Percentiles rank a stretch among this genome's conserved stretches.
Evolutionary conservation across 2,888 invertebrate species (phyloP).

Genomic region (Catocala sponsa): DNA sequence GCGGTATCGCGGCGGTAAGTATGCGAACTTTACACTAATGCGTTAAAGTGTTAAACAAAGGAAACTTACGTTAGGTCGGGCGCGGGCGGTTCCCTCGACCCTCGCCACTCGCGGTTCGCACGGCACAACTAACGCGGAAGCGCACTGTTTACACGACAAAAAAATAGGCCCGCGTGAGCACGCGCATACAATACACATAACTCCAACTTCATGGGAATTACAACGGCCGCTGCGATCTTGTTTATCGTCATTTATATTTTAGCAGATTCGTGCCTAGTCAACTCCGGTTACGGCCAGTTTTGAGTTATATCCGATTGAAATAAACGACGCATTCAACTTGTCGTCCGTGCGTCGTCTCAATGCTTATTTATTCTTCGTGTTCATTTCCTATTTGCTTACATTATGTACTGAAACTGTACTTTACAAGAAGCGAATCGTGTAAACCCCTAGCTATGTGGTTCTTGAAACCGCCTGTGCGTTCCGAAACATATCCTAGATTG

Average conservation of each 20-base stretch:
- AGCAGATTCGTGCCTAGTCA: slow-evolving; percentile 40
- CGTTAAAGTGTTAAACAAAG: slow-evolving; percentile 78
- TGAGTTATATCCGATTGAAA: slow-evolving; percentile 42
- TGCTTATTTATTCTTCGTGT: slow-evolving; percentile 33
- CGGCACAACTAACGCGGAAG: slow-evolving; percentile 78
- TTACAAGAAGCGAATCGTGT: slow-evolving; percentile 32
- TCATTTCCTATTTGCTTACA: slow-evolving; percentile 31
- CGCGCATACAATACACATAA: slow-evolving; percentile 68
- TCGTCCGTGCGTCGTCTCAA: slow-evolving; percentile 17
- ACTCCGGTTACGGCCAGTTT: slow-evolving; percentile 36
- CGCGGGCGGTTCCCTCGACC: slow-evolving; percentile 75
- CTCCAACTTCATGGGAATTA: slow-evolving; percentile 64
- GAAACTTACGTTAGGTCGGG: slow-evolving; percentile 73
- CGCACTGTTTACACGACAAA: slow-evolving; percentile 74
- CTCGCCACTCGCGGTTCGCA: slow-evolving; percentile 77
- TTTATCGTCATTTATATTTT: slow-evolving; percentile 44
- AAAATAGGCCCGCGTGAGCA: slow-evolving; percentile 67
- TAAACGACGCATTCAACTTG: slow-evolving; percentile 41
- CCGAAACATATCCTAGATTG: slow-evolving; percentile 9
- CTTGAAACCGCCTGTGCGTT: slow-evolving; percentile 9
- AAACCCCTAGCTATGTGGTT: neutral
- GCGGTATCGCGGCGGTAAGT: slow-evolving; percentile 24
- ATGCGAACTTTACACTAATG: slow-evolving; percentile 61
- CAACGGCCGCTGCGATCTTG: slow-evolving; percentile 35
- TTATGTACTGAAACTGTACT: slow-evolving; percentile 32